A percentile compares a stretch with the other conserved stretches of the same genome.
Conservation (phyloP, 2,797 vertebrate species). For the Hapalemur alaotrensis region DNA sequence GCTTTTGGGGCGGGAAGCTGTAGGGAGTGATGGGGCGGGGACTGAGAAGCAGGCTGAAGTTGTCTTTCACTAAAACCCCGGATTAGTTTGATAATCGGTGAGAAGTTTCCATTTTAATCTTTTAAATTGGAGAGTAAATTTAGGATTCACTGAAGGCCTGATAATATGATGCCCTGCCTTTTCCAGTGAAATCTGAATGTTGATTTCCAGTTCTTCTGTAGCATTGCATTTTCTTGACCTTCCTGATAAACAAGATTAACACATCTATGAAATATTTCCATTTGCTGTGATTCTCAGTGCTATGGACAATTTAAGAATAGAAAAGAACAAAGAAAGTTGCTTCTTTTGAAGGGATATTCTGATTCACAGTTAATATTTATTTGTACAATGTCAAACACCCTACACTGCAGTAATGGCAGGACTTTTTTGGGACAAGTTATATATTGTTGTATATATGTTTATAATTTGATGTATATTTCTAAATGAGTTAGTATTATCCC, state of each 20-base stretch:
- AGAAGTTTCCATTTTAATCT: slow-evolving; percentile 22
- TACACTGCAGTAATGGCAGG: neutral
- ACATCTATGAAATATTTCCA: neutral
- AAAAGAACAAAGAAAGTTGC: neutral
- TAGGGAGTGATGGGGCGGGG: neutral
- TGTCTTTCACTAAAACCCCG: neutral
- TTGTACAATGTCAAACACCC: neutral
- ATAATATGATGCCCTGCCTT: neutral
- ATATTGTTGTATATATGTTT: neutral
- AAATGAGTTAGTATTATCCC: neutral
- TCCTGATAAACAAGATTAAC: neutral
- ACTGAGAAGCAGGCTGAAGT: neutral
- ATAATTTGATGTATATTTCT: neutral
- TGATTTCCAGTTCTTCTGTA: neutral
- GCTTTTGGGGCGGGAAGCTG: neutral
- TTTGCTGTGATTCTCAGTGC: neutral
- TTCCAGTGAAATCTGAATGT: neutral
- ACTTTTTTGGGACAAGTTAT: neutral
- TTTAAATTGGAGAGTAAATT: neutral
- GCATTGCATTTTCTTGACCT: neutral
- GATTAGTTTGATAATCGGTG: neutral
- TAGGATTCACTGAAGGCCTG: neutral
- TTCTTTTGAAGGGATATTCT: neutral
- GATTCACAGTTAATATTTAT: slow-evolving; percentile 18
- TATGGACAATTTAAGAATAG: neutral